Evolutionary conservation across 2,113 vertebrate genomes (phyloP), one percentile per base, ranked within the genome.

Genomic region (Azemiops feae): DNA sequence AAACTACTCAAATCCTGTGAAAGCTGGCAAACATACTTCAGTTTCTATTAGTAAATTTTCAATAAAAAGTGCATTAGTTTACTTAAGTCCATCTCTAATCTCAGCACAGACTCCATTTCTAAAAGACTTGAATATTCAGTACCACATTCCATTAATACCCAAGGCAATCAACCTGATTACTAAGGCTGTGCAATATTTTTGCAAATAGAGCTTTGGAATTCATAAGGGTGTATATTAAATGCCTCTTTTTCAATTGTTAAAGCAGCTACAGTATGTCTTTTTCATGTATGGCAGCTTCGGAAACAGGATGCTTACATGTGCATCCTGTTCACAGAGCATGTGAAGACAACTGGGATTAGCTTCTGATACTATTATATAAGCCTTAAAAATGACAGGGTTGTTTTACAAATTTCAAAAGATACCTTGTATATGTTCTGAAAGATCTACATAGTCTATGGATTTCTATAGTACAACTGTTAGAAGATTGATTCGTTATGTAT

Each of bases 131-230:
- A 92, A 94, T 94, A 87, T 54, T 90, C 69, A 90, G 10, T 87
- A 81, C 0, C 11, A 5, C 55, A 1, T 22, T 92, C 92, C 57
- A 91, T 11, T 34, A 53, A 93, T 89, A 14, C 47, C 50, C 27
- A 93, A 81, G n/a, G 93, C 27, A 11, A 95, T 94, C 94, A 93
- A 94, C 85, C 55, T 90, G 54, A 7, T 74, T 91, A 90, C 14
- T 94, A 93, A 81, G 34, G 34, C 9, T 58, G 43, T 91, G 53
- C 92, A 87, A 87, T 4, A 4, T 43, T 3, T n/a, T 1, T 47
- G 34, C 16, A 85, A 58, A 57, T 25, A 39, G n/a, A 88, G 0
- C 45, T 27, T 45, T 85, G 53, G 20, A 89, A 22, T 14, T n/a
- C 23, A 23, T 53, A 69, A 54, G 14, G 4, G 16, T 81, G 2